A percentile compares a stretch with the other conserved stretches of the same genome.
phyloP scores from a whole-genome alignment of 2,888 invertebrate genomes.

The Chrysolina americana region DNA sequence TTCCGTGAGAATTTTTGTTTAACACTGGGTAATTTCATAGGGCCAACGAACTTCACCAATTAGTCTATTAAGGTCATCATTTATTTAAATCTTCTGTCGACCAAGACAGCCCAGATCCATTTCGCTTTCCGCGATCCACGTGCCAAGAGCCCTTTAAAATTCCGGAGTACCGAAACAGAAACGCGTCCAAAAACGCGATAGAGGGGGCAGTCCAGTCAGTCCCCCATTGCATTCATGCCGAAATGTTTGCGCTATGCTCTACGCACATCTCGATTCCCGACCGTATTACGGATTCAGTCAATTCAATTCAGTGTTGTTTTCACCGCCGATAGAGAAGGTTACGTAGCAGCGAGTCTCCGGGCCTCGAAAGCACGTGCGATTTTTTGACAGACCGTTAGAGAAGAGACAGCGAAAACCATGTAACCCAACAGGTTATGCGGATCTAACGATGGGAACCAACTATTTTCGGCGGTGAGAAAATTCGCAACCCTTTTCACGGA shows the following conservation, averaged over 20 bases:
- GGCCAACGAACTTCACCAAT: neutral
- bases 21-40: no score
- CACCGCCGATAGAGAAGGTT: conserved; percentile 36
- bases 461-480: conserved; percentile 19
- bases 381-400: conserved; percentile 27
- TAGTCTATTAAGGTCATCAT: neutral
- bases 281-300: neutral
- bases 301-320: conserved; percentile 44
- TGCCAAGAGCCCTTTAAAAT: conserved; percentile 2
- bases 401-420: conserved; percentile 9
- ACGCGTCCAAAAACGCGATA: conserved; percentile 8
- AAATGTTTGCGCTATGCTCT: conserved; percentile 17
- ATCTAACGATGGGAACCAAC: conserved; percentile 6
- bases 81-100: neutral
- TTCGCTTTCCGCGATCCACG: neutral
- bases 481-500: conserved; percentile 14
- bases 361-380: conserved; percentile 45
- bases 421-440: conserved; percentile 11
- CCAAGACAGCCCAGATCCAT: neutral
- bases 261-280: conserved; percentile 37
- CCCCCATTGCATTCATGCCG: conserved; percentile 37
- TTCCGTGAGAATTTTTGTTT: no score
- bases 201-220: conserved; percentile 20
- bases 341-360: conserved; percentile 19
- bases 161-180: neutral